Evolutionary conservation across 2,797 vertebrate genomes (phyloP).

Genomic region (Anabacerthia variegaticeps): DNA sequence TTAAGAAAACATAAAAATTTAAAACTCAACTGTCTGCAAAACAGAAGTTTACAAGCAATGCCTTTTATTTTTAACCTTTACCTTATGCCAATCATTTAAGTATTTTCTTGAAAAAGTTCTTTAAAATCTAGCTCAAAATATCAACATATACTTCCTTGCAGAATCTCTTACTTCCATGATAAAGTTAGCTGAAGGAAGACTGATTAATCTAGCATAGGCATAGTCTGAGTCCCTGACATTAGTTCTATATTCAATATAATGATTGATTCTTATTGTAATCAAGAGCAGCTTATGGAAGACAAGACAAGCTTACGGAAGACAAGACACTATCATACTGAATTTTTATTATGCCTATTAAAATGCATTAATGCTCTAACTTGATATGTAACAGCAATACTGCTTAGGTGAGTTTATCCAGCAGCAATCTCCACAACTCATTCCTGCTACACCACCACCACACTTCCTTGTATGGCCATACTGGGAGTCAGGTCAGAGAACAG

Average conservation of each 20-base stretch:
- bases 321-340: background rate
- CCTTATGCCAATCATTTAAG: background rate
- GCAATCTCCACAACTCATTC: background rate
- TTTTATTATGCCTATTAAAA: background rate
- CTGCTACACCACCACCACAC: background rate
- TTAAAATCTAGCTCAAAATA: background rate
- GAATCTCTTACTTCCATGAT: background rate
- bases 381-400: background rate
- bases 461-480: background rate
- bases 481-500: background rate
- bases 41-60: background rate
- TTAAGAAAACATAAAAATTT: background rate
- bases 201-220: background rate
- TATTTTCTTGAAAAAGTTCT: background rate
- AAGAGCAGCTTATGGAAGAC: background rate
- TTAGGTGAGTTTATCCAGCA: background rate
- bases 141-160: background rate
- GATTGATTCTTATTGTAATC: background rate
- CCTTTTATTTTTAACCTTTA: background rate
- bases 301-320: background rate
- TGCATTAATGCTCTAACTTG: background rate
- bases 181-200: background rate
- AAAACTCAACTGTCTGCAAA: background rate
- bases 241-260: background rate
- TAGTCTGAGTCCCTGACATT: background rate